A percentile compares a stretch with the other conserved stretches of the same genome.
Conservation (phyloP, 2,113 vertebrate species). For the Campylomormyrus numenius region DNA sequence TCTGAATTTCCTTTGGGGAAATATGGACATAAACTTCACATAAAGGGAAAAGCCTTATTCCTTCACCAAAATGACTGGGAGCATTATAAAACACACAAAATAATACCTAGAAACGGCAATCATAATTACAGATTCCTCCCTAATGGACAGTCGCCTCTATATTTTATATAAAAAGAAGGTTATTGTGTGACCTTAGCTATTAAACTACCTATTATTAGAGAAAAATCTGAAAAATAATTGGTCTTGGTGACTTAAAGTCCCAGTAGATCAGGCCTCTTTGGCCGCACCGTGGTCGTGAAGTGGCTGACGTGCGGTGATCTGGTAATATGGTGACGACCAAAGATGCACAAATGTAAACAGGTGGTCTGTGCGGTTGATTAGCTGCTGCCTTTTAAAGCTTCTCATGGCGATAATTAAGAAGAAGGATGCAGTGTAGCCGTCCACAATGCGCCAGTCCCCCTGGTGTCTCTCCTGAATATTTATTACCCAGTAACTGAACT, state of each 20-base stretch:
- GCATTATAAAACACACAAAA: not conserved
- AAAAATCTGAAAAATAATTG: not conserved
- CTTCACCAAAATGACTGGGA: not conserved
- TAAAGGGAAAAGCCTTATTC: not conserved
- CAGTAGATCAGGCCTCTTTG: not conserved
- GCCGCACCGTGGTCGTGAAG: not conserved
- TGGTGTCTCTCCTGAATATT: constrained; percentile 33
- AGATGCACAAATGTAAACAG: not conserved
- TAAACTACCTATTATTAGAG: constrained; percentile 5
- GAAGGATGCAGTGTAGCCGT: constrained; percentile 26
- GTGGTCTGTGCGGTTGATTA: constrained; percentile 2
- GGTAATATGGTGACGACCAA: not conserved
- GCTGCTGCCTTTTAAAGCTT: constrained; percentile 6
- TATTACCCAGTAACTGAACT: constrained; percentile 39
- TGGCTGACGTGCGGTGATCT: not conserved
- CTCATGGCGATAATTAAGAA: constrained; percentile 13
- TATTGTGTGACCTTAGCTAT: not conserved
- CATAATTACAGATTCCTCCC: not conserved
- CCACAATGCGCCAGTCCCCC: constrained; percentile 31
- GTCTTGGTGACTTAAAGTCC: not conserved
- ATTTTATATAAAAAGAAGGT: not conserved
- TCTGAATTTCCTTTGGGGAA: not conserved
- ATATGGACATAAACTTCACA: not conserved
- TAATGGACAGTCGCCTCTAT: not conserved
- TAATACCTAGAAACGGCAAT: not conserved